A percentile compares a stretch with the other conserved stretches of the same genome.
Conservation (phyloP, 2,888 invertebrate species). For the Clusia tigrina region DNA sequence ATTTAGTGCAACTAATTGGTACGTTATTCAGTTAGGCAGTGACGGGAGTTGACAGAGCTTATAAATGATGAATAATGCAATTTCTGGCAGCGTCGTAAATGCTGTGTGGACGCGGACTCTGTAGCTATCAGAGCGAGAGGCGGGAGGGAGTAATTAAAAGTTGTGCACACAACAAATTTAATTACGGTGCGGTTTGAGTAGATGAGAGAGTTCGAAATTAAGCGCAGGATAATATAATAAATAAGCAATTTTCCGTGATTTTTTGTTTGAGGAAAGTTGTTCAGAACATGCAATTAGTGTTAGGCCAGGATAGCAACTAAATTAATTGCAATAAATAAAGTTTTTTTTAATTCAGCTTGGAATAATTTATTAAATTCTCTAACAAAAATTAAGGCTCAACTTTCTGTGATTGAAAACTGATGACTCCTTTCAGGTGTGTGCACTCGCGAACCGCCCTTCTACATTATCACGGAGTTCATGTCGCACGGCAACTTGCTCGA, state of each 20-base stretch:
- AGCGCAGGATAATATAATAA: too few species aligned
- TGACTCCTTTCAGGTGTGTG: slow-evolving; percentile 92
- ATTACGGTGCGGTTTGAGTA: slow-evolving; percentile 9
- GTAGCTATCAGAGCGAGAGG: background rate
- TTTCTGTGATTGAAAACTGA: too few species aligned
- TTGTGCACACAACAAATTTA: slow-evolving; percentile 9
- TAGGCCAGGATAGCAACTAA: too few species aligned
- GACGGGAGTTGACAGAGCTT: background rate
- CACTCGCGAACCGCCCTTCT: slow-evolving; percentile 98
- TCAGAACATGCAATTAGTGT: too few species aligned
- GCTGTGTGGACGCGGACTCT: background rate
- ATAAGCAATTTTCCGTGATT: too few species aligned
- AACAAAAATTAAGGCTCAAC: too few species aligned
- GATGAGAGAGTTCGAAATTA: background rate
- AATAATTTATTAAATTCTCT: too few species aligned
- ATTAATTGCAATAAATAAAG: too few species aligned
- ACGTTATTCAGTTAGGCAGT: slow-evolving; percentile 34
- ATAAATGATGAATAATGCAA: background rate
- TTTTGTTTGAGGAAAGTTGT: too few species aligned
- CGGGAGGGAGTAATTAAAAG: slow-evolving; percentile 12
- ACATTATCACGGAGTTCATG: slow-evolving; percentile 99
- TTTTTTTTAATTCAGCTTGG: too few species aligned
- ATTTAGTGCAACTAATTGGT: slow-evolving; percentile 91
- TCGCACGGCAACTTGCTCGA: slow-evolving; percentile 97
- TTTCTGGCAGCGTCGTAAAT: background rate